Evolutionary conservation across 2,888 invertebrate species (phyloP).

Genomic region (Glaucopsyche alexis): DNA sequence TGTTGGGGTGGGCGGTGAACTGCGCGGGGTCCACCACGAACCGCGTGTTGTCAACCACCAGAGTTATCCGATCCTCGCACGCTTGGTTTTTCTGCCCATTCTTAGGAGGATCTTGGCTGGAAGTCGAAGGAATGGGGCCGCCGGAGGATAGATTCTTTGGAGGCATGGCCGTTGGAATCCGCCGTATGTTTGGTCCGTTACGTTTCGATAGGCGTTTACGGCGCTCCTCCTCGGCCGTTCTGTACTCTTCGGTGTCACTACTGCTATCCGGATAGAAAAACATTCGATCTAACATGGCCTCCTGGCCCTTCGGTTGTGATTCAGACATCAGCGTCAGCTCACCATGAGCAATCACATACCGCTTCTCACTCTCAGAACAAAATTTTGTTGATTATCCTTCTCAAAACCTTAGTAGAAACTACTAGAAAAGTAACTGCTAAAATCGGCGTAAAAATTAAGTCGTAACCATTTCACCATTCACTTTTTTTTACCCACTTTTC

Average conservation of each 20-base stretch:
- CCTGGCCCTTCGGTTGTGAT: conserved; percentile 60
- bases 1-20: conserved; percentile 97
- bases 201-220: conserved; percentile 76
- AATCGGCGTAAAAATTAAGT: not conserved
- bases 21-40: conserved; percentile 93
- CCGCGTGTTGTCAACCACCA: conserved; percentile 97
- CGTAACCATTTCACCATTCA: not conserved
- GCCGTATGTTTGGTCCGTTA: conserved; percentile 57
- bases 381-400: not conserved
- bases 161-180: conserved; percentile 57
- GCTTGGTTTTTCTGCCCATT: conserved; percentile 60
- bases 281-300: conserved; percentile 63
- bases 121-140: conserved; percentile 63
- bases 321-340: conserved; percentile 70
- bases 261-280: conserved; percentile 84
- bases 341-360: conserved; percentile 68
- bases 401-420: not conserved
- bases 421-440: not conserved
- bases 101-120: conserved; percentile 57
- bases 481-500: not conserved
- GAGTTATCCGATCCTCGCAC: conserved; percentile 89
- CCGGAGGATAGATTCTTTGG: conserved; percentile 61
- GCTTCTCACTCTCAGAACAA: conserved; percentile 48
- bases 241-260: conserved; percentile 92
- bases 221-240: conserved; percentile 84